These are phyloP conservation scores for Pyrochroa serraticornis DNA, from an alignment of 2,888 invertebrate genomes.

Conservation along the genomic window DNA sequence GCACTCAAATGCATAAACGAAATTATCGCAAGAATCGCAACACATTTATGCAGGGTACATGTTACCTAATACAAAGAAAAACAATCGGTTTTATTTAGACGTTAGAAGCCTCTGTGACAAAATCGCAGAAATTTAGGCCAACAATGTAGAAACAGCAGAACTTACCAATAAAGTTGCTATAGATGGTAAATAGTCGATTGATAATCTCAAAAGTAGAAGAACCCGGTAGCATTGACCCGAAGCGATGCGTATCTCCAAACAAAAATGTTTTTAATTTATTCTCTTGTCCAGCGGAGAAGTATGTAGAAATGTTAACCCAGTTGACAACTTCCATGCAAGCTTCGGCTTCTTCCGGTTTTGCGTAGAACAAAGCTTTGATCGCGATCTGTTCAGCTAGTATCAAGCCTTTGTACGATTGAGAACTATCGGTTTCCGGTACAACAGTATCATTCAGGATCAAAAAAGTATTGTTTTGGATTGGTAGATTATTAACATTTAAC, in stretches of 20 bases:
- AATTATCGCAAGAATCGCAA: no score
- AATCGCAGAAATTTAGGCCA: not conserved
- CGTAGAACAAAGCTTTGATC: conserved; percentile 38
- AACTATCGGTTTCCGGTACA: not conserved
- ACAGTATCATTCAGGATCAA: conserved; percentile 2
- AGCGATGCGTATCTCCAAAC: conserved; percentile 25
- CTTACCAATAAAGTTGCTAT: conserved; percentile 31
- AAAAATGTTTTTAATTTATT: conserved; percentile 19
- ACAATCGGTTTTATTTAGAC: no score
- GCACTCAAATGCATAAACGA: no score
- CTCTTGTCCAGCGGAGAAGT: conserved; percentile 17
- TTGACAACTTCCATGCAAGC: conserved; percentile 36
- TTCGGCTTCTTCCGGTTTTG: conserved; percentile 27
- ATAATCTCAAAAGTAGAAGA: conserved; percentile 30
- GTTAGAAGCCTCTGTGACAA: no score
- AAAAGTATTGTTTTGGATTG: not conserved
- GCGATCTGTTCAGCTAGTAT: conserved; percentile 36
- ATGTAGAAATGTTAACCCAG: conserved; percentile 40
- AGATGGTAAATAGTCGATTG: conserved; percentile 30
- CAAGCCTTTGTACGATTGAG: conserved; percentile 30
- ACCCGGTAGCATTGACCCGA: conserved; percentile 27
- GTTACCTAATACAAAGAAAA: no score
- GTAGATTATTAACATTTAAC: conserved; percentile 13
- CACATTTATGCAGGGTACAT: no score
- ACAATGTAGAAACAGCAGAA: not conserved